These are phyloP conservation scores for Liolophura sinensis DNA, from an alignment of 1,140 invertebrate genomes.

Conservation along the genomic window DNA sequence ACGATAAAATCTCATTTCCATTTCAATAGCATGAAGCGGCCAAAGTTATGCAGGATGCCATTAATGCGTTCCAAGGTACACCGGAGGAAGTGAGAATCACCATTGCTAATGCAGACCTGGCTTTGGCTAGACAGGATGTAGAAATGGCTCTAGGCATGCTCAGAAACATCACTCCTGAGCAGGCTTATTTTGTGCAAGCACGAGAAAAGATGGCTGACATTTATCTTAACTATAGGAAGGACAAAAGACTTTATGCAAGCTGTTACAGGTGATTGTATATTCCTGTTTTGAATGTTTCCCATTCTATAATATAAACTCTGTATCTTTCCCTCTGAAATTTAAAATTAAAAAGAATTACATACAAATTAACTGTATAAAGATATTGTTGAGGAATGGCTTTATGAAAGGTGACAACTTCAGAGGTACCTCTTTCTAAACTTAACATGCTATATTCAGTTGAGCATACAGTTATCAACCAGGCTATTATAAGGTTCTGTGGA, in stretches of 20 bases:
- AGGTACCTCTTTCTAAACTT: too few species aligned
- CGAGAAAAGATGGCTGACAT: constrained; percentile 90
- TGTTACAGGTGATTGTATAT: constrained; percentile 62
- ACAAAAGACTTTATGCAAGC: constrained; percentile 69
- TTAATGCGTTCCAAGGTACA: constrained; percentile 74
- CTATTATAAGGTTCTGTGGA: too few species aligned
- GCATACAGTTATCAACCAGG: too few species aligned
- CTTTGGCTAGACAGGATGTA: constrained; percentile 77
- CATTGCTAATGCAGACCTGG: constrained; percentile 83
- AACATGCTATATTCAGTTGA: too few species aligned
- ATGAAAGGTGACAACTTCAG: too few species aligned
- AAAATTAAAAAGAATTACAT: too few species aligned
- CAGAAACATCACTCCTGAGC: constrained; percentile 73
- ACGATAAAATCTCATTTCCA: too few species aligned
- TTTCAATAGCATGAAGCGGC: constrained; percentile 71
- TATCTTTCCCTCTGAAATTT: background rate
- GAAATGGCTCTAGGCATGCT: constrained; percentile 81
- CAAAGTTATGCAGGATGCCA: constrained; percentile 81
- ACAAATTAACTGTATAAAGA: too few species aligned
- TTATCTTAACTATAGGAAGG: constrained; percentile 84
- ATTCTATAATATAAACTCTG: background rate
- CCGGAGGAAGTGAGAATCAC: constrained; percentile 81
- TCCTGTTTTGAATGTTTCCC: background rate
- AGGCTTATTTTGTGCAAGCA: constrained; percentile 85
- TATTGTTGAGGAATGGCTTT: too few species aligned